These are phyloP conservation scores for Psephotus haematonotus DNA, from an alignment of 2,113 vertebrate species.

Conservation along the genomic window DNA sequence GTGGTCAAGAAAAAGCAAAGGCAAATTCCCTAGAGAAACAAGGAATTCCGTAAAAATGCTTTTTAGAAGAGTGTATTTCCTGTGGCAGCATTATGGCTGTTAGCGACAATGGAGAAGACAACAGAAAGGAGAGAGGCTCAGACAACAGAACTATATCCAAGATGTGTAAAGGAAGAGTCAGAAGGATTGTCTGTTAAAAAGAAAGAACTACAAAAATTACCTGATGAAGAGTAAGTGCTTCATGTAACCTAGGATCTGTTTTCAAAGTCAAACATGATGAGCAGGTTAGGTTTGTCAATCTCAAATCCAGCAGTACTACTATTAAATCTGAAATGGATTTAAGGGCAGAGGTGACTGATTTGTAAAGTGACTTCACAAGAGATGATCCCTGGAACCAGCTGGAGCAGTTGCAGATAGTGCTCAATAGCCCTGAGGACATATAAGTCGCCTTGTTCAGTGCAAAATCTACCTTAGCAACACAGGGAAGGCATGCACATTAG, in stretches of 20 bases:
- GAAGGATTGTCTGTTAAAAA: background rate
- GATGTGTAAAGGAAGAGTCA: background rate
- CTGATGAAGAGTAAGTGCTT: background rate
- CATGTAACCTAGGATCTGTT: background rate
- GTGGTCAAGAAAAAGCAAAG: background rate
- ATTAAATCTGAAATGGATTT: constrained; percentile 7
- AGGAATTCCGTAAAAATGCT: background rate
- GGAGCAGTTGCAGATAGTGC: background rate
- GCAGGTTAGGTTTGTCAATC: background rate
- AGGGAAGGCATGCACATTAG: accelerated
- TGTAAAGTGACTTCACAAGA: background rate
- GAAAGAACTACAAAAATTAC: background rate
- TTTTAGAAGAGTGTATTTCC: background rate
- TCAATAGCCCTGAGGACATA: background rate
- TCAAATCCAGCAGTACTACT: background rate
- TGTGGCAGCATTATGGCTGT: background rate
- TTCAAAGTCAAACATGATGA: background rate
- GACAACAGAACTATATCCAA: background rate
- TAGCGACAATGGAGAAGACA: background rate
- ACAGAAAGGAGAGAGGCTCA: background rate
- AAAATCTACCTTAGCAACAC: background rate
- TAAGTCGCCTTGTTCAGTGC: background rate
- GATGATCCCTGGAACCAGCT: constrained; percentile 15
- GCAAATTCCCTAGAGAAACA: background rate
- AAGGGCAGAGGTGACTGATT: constrained; percentile 21